phyloP scores from a whole-genome alignment of 2,888 invertebrate genomes.

The Lithosia quadra region DNA sequence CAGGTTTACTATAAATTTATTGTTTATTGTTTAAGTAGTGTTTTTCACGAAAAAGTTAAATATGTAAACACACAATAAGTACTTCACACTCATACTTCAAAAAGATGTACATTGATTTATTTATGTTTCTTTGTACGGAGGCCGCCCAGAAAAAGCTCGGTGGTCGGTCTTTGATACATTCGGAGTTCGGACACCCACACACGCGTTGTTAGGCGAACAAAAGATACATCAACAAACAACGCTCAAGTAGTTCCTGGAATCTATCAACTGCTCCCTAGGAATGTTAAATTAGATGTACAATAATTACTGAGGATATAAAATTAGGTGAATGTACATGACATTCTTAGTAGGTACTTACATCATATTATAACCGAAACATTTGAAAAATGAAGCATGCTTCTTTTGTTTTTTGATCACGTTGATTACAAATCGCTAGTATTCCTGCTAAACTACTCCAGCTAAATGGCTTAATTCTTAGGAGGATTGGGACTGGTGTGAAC shows the following conservation, averaged over 20 bases:
- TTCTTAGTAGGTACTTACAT: no score
- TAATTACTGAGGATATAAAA: neutral
- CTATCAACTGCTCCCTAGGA: slow-evolving; percentile 45
- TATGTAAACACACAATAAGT: neutral
- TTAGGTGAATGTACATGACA: neutral
- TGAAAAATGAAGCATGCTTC: no score
- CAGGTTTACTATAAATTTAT: neutral
- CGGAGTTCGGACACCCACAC: slow-evolving; percentile 51
- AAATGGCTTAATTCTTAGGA: no score
- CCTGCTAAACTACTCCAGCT: no score
- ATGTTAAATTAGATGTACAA: slow-evolving; percentile 36
- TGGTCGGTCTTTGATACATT: slow-evolving; percentile 55
- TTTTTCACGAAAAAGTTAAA: neutral
- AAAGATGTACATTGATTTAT: slow-evolving; percentile 36
- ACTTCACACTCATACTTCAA: slow-evolving; percentile 2
- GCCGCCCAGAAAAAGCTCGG: slow-evolving; percentile 59
- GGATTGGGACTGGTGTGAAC: no score
- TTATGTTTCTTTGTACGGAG: slow-evolving; percentile 36
- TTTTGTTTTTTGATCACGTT: no score
- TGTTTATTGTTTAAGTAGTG: no score
- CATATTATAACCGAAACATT: neutral
- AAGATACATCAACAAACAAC: slow-evolving; percentile 62
- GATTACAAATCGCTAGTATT: no score
- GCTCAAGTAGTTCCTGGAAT: slow-evolving; percentile 65
- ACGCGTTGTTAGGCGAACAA: slow-evolving; percentile 56